Base-by-base conservation (phyloP, 1,140 invertebrate species). In the Limonius californicus region DNA sequence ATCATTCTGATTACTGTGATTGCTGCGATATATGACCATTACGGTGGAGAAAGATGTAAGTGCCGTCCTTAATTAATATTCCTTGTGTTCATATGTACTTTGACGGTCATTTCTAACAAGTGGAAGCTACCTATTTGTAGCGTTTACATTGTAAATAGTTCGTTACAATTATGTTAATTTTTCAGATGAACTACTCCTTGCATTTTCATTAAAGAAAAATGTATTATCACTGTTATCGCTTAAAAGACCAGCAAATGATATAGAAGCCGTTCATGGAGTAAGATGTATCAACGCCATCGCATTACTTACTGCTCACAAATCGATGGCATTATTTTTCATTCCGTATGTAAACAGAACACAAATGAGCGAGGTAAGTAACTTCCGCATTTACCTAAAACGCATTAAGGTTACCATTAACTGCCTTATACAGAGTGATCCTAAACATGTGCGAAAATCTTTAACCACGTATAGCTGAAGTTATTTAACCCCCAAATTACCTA, bases 301-400 rank as follows among this genome's bases (percentile, higher is more conserved):
- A 67, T 71, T 90, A 32, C 69, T 89, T 6, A 19, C 87, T 0
- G 83, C 86, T 0, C 89, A 90, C 65, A 90, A 90, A 70, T 87
- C 86, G 1, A 85, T 90, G 84, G 86, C 88, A 0, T 69, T 87
- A 62, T 87, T 89, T 32, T 89, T 86, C 68, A 83, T 82, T 60
- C 87, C 88, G 20, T 89, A 84, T 67, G 69, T 82, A 1, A 90
- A 90, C 63, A 83, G 88, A 63, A 87, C 86, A 1, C 75, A 78
- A 42, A 88, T 86, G 82, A 79, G 84, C 11, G 85, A 85, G 80
- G 87, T 89, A 75, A 74, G 62, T 27, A 27, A 27, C 3, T 4
- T 27, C n/a, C n/a, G 9, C 23, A 27, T 27, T 27, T 27, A 4
- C 23, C 23, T 9, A 27, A 27, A 27, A n/a, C n/a, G n/a, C n/a